A percentile compares a stretch with the other conserved stretches of the same genome.
phyloP scores from a whole-genome alignment of 2,888 invertebrate species.

The Nineta flava region DNA sequence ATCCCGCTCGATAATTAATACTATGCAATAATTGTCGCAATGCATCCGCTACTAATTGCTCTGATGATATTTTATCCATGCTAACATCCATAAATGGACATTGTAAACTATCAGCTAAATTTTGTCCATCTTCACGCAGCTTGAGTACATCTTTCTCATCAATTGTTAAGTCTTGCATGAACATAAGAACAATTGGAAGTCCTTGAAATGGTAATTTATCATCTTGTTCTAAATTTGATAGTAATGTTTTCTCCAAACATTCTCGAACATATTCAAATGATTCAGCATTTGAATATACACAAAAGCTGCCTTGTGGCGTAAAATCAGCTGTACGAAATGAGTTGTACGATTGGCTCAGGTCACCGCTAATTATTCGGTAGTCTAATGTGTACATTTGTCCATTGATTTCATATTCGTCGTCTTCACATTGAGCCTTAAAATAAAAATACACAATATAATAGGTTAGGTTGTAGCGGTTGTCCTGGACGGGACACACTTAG shows the following conservation, averaged over 20 bases:
- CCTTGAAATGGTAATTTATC: conserved; percentile 75
- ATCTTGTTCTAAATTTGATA: conserved; percentile 79
- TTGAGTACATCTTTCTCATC: conserved; percentile 74
- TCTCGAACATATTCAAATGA: conserved; percentile 84
- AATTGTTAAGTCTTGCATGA: conserved; percentile 68
- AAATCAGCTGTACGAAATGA: conserved; percentile 73
- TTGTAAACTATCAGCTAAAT: conserved; percentile 73
- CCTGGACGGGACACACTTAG: no score
- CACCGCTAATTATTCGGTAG: conserved; percentile 74
- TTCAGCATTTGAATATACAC: conserved; percentile 79
- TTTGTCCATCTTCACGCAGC: conserved; percentile 77
- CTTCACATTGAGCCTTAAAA: conserved; percentile 61
- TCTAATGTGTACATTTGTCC: conserved; percentile 68
- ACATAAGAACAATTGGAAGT: conserved; percentile 78
- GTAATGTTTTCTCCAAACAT: conserved; percentile 77
- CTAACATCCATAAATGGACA: conserved; percentile 75
- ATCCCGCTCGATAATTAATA: conserved; percentile 62
- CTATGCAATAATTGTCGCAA: conserved; percentile 58
- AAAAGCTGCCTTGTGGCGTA: conserved; percentile 79
- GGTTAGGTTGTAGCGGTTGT: no score
- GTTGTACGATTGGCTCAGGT: conserved; percentile 64
- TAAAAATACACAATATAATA: conserved; percentile 5
- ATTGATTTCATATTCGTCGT: conserved; percentile 71
- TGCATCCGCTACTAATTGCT: conserved; percentile 51
- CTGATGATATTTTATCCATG: conserved; percentile 45